Evolutionary conservation across 2,797 vertebrate species (phyloP).

Genomic region (Ctenochaetus hawaiiensis): DNA sequence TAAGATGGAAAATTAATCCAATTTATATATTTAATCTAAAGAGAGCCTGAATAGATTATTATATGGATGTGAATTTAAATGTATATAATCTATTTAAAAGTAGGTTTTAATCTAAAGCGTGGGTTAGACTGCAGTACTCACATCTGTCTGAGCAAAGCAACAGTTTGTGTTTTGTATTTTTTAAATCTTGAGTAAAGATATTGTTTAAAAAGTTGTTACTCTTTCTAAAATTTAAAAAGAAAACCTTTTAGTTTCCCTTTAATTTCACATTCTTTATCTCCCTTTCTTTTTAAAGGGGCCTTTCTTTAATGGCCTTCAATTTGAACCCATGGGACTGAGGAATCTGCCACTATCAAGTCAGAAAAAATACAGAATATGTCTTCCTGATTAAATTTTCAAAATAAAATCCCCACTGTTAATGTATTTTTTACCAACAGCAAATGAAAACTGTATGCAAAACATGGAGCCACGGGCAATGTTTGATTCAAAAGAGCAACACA

Average conservation of each 20-base stretch:
- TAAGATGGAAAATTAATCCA: conserved; percentile 6
- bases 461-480: not conserved
- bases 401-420: conserved; percentile 43
- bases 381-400: conserved; percentile 54
- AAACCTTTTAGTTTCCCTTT: not conserved
- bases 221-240: too few relatives aligned
- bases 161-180: not conserved
- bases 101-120: conserved; percentile 17
- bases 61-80: conserved; percentile 5
- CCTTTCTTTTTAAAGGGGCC: conserved; percentile 1
- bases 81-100: conserved; percentile 21
- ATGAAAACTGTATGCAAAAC: not conserved
- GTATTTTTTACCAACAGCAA: not conserved
- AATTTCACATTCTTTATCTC: not conserved
- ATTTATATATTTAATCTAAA: not conserved
- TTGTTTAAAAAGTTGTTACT: not conserved
- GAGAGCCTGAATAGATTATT: conserved; percentile 15
- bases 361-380: rapidly evolving
- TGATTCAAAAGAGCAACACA: not conserved
- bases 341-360: not conserved
- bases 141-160: conserved; percentile 20
- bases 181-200: not conserved
- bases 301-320: conserved; percentile 6
- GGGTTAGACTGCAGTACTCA: conserved; percentile 30
- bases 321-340: conserved; percentile 18